Evolutionary conservation across 2,113 vertebrate species (phyloP), one percentile per base, ranked within the genome.

Genomic region (Herpailurus yagouaroundi): DNA sequence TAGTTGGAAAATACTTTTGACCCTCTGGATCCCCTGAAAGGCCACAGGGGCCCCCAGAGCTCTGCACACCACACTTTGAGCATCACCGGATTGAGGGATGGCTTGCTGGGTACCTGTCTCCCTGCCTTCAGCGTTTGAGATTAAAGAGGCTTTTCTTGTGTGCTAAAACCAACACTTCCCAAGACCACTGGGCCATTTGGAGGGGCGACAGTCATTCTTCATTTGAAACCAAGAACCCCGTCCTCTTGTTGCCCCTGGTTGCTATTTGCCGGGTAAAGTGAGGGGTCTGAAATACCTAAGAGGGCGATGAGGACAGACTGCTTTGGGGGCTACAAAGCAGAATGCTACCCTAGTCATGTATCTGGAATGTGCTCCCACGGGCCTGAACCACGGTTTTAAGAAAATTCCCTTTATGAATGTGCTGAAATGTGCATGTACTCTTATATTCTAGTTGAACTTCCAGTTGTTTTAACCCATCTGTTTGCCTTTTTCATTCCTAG

Each of bases 401-500:
- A 69, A 10, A 4, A 18, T 60, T 48, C 23, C 31, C 2, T 82
- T n/a, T 82, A 21, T 29, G 27, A 36, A 80, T 38, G 12, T 1
- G 3, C 64, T 52, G 11, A 82, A 21, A 14, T n/a, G 6, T 41
- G 52, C 4, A 0, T 52, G 14, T 57, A 85, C 83, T 80, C n/a
- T 64, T n/a, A 3, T 14, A 1, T 57, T 52, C 63, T 5, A 3
- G 27, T 23, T 77, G 19, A 48, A 4, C 19, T 84, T 50, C 4
- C 14, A 0, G 3, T 45, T 38, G 85, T 76, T 60, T 23, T 84
- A 94, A 97, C 18, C 87, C 52, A 29, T 16, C 12, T 96, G 91
- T 88, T 64, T 94, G 69, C 90, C 97, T 97, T 96, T 92, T 73
- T 97, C 29, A 27, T 82, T 97, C 52, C 94, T 98, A 99, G 99